Evolutionary conservation across 2,113 vertebrate genomes (phyloP).

Genomic region (Bothrops jararaca): DNA sequence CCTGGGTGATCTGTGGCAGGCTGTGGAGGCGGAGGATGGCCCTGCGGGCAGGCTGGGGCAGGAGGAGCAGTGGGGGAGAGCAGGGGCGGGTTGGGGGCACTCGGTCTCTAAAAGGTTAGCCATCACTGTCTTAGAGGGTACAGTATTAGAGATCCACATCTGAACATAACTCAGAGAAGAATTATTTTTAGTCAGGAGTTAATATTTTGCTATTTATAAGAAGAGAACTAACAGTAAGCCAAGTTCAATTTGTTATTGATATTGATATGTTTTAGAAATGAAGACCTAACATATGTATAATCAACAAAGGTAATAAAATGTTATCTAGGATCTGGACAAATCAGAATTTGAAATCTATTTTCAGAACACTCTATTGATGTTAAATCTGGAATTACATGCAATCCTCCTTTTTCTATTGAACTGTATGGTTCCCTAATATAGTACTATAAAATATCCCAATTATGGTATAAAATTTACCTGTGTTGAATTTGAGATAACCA

Average conservation of each 20-base stretch:
- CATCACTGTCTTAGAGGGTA: neutral
- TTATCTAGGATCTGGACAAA: neutral
- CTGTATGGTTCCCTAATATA: neutral
- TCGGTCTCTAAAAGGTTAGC: no score
- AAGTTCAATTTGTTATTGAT: neutral
- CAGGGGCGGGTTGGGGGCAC: no score
- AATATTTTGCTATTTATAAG: neutral
- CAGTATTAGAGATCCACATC: neutral
- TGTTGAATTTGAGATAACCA: neutral
- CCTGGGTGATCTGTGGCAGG: no score
- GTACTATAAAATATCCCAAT: neutral
- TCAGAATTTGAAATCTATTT: neutral
- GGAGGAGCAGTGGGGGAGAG: no score
- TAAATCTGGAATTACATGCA: neutral
- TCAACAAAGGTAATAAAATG: neutral
- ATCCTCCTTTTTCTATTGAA: neutral
- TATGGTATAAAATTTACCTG: neutral
- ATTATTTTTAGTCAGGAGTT: neutral
- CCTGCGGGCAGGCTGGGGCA: no score
- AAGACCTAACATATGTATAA: neutral
- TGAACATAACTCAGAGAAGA: neutral
- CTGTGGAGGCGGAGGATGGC: no score
- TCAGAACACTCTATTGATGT: neutral
- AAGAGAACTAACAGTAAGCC: neutral
- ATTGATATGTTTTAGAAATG: neutral